phyloP scores from a whole-genome alignment of 2,797 vertebrate species.

The Anabacerthia variegaticeps region DNA sequence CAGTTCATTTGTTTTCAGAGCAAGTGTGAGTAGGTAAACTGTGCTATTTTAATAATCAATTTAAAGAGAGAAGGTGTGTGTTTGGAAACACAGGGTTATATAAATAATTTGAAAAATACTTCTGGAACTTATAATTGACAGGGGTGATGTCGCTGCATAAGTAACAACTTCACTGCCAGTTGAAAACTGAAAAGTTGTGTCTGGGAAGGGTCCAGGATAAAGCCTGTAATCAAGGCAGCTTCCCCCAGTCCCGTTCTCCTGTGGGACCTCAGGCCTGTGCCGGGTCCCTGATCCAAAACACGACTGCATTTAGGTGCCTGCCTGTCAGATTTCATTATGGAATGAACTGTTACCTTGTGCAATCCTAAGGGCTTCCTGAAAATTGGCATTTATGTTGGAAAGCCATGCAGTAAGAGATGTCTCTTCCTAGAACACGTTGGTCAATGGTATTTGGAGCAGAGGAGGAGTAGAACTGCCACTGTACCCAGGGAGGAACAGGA shows the following conservation, averaged over 20 bases:
- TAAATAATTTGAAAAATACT: neutral
- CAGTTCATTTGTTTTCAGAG: neutral
- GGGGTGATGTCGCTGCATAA: neutral
- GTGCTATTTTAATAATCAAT: neutral
- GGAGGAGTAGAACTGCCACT: neutral
- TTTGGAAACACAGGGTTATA: neutral
- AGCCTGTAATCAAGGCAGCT: neutral
- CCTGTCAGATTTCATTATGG: neutral
- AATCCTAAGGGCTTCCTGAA: neutral
- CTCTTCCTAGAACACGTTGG: neutral
- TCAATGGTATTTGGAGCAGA: neutral
- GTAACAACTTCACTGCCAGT: neutral
- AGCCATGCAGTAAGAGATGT: neutral
- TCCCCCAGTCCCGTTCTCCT: neutral
- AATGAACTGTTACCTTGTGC: neutral
- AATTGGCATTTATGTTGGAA: neutral
- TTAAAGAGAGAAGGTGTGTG: neutral
- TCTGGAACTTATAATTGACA: neutral
- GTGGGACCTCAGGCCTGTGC: neutral
- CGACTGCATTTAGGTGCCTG: neutral
- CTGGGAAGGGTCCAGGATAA: neutral
- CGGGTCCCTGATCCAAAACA: neutral
- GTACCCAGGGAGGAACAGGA: neutral
- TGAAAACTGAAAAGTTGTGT: neutral
- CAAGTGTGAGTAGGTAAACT: neutral